Evolutionary conservation across 1,140 invertebrate genomes (phyloP).

Genomic region (Bombus soroeensis): DNA sequence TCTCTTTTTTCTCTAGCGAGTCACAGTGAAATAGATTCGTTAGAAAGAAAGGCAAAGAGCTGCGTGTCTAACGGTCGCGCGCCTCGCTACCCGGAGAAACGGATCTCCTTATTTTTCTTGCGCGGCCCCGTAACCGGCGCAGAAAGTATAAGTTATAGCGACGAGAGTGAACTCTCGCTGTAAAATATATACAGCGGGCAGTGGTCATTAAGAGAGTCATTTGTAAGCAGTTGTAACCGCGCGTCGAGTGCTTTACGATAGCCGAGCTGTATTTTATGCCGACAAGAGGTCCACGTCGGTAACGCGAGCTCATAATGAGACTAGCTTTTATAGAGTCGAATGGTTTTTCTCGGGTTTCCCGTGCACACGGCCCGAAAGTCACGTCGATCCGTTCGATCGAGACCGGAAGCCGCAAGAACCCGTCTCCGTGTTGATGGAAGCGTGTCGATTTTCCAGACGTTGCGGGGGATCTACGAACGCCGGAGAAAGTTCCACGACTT

Average conservation of each 20-base stretch:
- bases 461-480: neutral
- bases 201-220: constrained; percentile 67
- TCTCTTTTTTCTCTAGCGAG: neutral
- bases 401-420: constrained; percentile 40
- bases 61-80: constrained; percentile 37
- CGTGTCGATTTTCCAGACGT: neutral
- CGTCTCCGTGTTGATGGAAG: neutral
- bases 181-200: constrained; percentile 67
- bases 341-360: constrained; percentile 46
- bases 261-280: constrained; percentile 42
- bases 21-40: constrained; percentile 14
- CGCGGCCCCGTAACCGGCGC: constrained; percentile 5
- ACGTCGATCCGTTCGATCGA: constrained; percentile 32
- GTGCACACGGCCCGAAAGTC: constrained; percentile 39
- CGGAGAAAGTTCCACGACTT: constrained; percentile 43
- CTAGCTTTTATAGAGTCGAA: constrained; percentile 43
- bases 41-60: constrained; percentile 13
- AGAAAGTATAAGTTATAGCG: constrained; percentile 64
- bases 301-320: constrained; percentile 50
- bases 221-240: constrained; percentile 66
- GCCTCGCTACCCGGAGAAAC: constrained; percentile 33
- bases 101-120: constrained; percentile 59
- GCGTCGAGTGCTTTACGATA: constrained; percentile 59
- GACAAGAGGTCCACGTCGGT: constrained; percentile 4
- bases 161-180: constrained; percentile 56